Evolutionary conservation across 2,797 vertebrate genomes (phyloP), one percentile per base, ranked within the genome.

Genomic region (Pelodytes ibericus): DNA sequence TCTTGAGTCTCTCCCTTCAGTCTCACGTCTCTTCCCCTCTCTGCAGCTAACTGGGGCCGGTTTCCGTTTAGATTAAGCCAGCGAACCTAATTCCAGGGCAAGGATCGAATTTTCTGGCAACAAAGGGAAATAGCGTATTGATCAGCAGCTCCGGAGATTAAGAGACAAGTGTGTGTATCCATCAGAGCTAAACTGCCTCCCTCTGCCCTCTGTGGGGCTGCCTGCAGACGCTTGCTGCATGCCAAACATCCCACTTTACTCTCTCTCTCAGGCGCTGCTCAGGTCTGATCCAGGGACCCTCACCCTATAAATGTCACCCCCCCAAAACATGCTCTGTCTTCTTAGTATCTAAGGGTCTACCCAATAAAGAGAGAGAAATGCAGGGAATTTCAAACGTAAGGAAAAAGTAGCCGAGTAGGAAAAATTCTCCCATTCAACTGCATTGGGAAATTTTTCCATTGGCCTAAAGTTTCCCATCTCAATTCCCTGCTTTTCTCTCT

Each of bases 51-150:
- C 81, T 79, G 79, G 84, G 79, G 81, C 88, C 85, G 89, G 94
- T 93, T 95, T 94, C 94, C 94, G 92, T 92, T 95, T 91, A 96
- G 95, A 96, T 96, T 96, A 96, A 96, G 93, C 94, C 95, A 90
- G 88, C 94, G 95, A 94, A 95, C 94, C 96, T 96, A 95, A 97
- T 96, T 96, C 95, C 92, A 94, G 95, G 95, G 93, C 95, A 94
- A 94, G 94, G 94, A 97, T 97, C 95, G 95, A 96, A 97, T 92
- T 95, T 95, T 96, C 95, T 96, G 95, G 95, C 95, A 96, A 97
- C 95, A 96, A 96, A 95, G 95, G 95, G 95, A 97, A 97, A 97
- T 97, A 95, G 95, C 94, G 95, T 95, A 97, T 97, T 95, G 95
- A 97, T 96, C 95, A 95, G 94, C 92, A 94, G 94, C 94, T 95